Evolutionary conservation across 2,797 vertebrate species (phyloP).

Genomic region (Threskiornis aethiopicus): DNA sequence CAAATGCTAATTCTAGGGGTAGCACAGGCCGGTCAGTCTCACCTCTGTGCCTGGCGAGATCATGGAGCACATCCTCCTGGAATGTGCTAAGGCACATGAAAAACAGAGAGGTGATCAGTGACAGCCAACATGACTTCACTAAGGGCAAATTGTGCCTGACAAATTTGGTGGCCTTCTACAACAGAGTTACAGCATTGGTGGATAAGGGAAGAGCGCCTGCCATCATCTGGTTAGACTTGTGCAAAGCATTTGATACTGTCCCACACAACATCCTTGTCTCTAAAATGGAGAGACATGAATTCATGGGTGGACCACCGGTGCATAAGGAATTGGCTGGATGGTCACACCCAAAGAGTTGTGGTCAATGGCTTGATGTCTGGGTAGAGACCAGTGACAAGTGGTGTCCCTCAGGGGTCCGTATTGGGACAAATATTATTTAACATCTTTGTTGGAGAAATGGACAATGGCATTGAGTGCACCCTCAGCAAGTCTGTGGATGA

Average conservation of each 20-base stretch:
- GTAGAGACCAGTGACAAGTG: background rate
- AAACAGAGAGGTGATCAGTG: too few relatives aligned
- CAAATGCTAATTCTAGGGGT: background rate
- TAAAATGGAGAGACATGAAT: background rate
- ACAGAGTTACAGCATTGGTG: too few relatives aligned
- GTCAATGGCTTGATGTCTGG: fast-evolving
- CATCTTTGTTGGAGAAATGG: background rate
- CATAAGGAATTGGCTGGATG: background rate
- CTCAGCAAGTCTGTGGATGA: background rate
- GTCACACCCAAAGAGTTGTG: background rate
- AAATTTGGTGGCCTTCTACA: too few relatives aligned
- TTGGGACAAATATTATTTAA: background rate
- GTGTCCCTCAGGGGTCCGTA: background rate
- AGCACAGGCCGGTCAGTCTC: background rate
- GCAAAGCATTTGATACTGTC: too few relatives aligned
- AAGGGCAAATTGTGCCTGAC: too few relatives aligned
- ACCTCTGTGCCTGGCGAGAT: background rate
- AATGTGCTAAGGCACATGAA: too few relatives aligned
- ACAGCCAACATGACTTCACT: too few relatives aligned
- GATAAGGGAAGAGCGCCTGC: too few relatives aligned
- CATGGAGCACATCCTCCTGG: too few relatives aligned
- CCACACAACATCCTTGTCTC: too few relatives aligned
- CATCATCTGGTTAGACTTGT: too few relatives aligned
- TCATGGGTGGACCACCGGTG: background rate
- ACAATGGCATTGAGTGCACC: background rate